Conservation (phyloP, 2,113 vertebrate species). For the Pituophis catenifer region DNA sequence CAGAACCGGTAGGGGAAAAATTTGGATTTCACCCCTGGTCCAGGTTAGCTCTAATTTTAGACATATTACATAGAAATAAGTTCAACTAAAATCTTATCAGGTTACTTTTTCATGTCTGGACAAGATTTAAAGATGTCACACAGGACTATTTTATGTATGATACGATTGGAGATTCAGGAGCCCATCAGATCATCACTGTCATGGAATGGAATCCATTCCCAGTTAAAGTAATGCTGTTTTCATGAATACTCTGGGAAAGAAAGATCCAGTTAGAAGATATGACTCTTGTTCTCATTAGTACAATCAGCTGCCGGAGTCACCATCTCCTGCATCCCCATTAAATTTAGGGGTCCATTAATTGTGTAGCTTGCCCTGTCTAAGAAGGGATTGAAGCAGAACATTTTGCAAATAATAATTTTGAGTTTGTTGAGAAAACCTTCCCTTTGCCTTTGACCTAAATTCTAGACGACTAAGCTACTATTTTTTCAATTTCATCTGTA, state of each 20-base stretch:
- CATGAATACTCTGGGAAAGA: not conserved
- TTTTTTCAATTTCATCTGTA: not conserved
- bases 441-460: not conserved
- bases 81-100: not conserved
- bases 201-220: not conserved
- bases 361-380: not conserved
- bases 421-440: not conserved
- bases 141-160: not conserved
- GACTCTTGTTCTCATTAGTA: not conserved
- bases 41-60: too few relatives aligned
- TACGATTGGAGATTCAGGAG: not conserved
- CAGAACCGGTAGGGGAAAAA: too few relatives aligned
- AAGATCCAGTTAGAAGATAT: not conserved
- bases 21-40: too few relatives aligned
- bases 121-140: not conserved
- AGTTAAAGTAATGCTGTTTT: not conserved
- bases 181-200: too few relatives aligned
- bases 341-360: not conserved
- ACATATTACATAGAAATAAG: not conserved
- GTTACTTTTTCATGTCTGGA: not conserved
- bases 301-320: not conserved
- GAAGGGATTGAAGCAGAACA: not conserved
- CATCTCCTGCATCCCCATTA: not conserved
- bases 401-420: not conserved
- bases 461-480: not conserved